Base-by-base conservation (phyloP, 2,888 invertebrate genomes). In the Beris morrisii region DNA sequence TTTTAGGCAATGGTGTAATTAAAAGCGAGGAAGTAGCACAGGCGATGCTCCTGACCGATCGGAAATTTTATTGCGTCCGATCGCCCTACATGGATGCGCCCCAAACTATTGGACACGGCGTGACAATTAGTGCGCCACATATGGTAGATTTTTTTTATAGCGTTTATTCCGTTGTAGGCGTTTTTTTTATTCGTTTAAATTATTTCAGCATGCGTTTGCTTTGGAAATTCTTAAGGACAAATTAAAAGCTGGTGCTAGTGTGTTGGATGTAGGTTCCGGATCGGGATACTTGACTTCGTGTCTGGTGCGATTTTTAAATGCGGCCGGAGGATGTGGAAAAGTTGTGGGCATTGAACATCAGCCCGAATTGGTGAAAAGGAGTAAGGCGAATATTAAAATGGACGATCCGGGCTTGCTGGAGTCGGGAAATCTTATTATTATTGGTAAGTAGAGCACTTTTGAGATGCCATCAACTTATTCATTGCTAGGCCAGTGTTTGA, bases 91-190 rank as follows among this genome's bases (percentile, higher is more conserved):
- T 89, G 79, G 97, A 97, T 82, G 87, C 92, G 9, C 97, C 97
- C 0, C 95, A 96, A 79, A 86, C 91, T 58, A 98, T 99, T 76
- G 97, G 98, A 55, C 96, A 87, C 78, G 91, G 93, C 31, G 97
- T 95, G 5, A 97, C 97, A 0, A 97, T 97, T 69, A 93, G 93
- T 81, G 97, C 97, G 44, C 97, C 97, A 11, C 96, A 97, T 78
- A 97, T 97, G 96, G 93, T 93, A 82, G 77, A 31, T 45, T 58
- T 28, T 30, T 15, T 9, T 6, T 7, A 30, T 28, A 11, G 30
- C 28, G 5, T 30, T 9, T 3, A 30, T 73, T 71, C 70, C 11
- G 56, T 31, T 43, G 55, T 52, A 30, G 13, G 57, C 48, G 61
- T 22, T 48, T 28, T 31, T 38, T 12, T 11, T 28, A 30, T 45